Base-by-base conservation (phyloP, 2,797 vertebrate genomes). In the Lutjanus argentimaculatus region DNA sequence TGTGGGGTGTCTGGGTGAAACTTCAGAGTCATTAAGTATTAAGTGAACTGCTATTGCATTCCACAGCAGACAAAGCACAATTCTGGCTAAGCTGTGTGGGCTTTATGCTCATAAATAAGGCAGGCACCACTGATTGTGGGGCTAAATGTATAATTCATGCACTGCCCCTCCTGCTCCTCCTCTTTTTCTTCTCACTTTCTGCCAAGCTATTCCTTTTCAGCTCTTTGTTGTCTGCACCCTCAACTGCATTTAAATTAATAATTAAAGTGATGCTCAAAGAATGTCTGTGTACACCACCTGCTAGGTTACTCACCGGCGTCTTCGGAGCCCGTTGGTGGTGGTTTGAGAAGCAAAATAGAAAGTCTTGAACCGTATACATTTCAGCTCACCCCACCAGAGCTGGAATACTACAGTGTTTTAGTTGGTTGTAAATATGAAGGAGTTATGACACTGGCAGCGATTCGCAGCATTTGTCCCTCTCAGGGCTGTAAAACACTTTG, bases 61-160 rank as follows among this genome's bases (percentile, higher is more conserved):
- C 90, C 91, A 89, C 83, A 52, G 87, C 88, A 91, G 89, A 95
- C 93, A 93, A 95, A 94, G 87, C 83, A 78, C 91, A 88, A 59
- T 87, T 88, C 85, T 82, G 84, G 89, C 88, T 76, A 73, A 90
- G 90, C 92, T 85, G 90, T 93, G 91, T 88, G 83, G 87, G 84
- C 87, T 81, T 84, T 89, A 77, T 65, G 78, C 95, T 95, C 93
- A 95, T 96, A 94, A 96, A 96, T 96, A 95, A 96, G 85, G 91
- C 93, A 95, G 89, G 82, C 92, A 88, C 90, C 88, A 92, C 91
- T 89, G 94, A 94, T 95, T 94, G 95, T 95, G 92, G 90, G 81
- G 52, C 46, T 90, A 45, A 87, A 96, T 96, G 93, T 95, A 95
- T 96, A 95, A 96, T 96, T 95, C 89, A 96, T 95, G 90, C 84